Percentiles rank a stretch among this genome's conserved stretches.
phyloP scores from a whole-genome alignment of 1,140 invertebrate genomes.

The Gyrodactylus salaris region DNA sequence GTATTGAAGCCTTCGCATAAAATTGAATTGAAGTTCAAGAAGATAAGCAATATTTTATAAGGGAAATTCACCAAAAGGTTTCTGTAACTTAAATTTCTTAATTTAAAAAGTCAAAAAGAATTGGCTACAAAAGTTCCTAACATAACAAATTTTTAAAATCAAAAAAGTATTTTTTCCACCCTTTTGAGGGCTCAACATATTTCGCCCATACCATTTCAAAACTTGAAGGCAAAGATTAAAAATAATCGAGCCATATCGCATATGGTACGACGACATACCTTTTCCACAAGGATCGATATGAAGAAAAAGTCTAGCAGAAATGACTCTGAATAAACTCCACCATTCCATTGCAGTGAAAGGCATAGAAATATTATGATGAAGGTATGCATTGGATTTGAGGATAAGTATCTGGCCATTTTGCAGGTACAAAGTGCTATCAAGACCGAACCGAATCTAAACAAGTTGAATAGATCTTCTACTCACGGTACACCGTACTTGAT shows the following conservation, averaged over 20 bases:
- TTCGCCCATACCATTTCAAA: neutral
- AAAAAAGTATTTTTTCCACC: too few species aligned
- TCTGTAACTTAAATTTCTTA: too few species aligned
- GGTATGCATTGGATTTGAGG: neutral
- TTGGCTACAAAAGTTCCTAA: too few species aligned
- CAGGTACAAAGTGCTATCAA: neutral
- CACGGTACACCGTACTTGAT: neutral
- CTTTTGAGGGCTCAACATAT: neutral
- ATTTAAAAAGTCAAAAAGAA: too few species aligned
- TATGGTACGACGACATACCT: neutral
- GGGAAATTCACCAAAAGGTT: too few species aligned
- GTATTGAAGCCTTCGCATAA: too few species aligned
- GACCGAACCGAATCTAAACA: neutral
- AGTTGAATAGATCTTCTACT: neutral
- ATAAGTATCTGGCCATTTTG: neutral
- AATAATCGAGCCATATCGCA: neutral
- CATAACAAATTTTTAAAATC: too few species aligned
- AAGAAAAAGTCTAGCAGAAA: neutral
- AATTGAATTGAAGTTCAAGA: too few species aligned
- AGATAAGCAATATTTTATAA: too few species aligned
- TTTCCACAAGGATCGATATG: neutral
- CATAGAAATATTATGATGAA: neutral
- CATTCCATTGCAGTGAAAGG: neutral
- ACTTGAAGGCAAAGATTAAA: neutral
- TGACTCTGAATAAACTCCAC: neutral